Evolutionary conservation across 1,140 invertebrate species (phyloP), one percentile per base, ranked within the genome.

Genomic region (Zaprionus inermis): DNA sequence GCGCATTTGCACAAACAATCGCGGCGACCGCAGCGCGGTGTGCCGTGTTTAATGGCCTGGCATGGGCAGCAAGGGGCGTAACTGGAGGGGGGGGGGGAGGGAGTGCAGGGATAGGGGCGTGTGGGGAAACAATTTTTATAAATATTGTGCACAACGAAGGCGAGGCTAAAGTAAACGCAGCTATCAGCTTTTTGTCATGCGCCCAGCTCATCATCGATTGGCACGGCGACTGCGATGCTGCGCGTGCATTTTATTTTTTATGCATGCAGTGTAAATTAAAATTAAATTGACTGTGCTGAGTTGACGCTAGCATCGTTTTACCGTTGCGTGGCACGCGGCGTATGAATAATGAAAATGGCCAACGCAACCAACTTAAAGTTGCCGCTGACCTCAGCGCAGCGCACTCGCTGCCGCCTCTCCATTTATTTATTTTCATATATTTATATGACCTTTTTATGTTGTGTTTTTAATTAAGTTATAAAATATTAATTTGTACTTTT

Each of bases 381-480:
- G 72, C 5, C 44, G 44, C 63, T 61, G 66, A 82, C 79, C 79
- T 78, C 79, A 22, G 18, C 10, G 18, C 44, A 44, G 55, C 58
- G 66, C 78, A 76, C 79, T 74, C 79, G 52, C 46, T 74, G 60
- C 60, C 28, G 70, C 61, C 5, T 36, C 24, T 55, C 46, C 76
- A 71, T 79, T 83, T 76, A 66, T 74, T 63, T 74, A 70, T 70
- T 56, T 60, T 68, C 51, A 65, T 67, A 55, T 79, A 75, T 76
- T 75, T 78, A 65, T 82, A 54, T 72, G 78, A 67, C 41, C 63
- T 44, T 81, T 81, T 76, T 77, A 71, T 51, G 68, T 68, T 52
- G 54, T 82, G 81, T 84, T 84, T 83, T 83, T 83, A 83, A 83
- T 83, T 83, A 83, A 83, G 80, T 83, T 84, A 83, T 83, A 83